Percentiles rank a stretch among this genome's conserved stretches.
Evolutionary conservation across 2,113 vertebrate genomes (phyloP).

Genomic region (Arothron firmamentum): DNA sequence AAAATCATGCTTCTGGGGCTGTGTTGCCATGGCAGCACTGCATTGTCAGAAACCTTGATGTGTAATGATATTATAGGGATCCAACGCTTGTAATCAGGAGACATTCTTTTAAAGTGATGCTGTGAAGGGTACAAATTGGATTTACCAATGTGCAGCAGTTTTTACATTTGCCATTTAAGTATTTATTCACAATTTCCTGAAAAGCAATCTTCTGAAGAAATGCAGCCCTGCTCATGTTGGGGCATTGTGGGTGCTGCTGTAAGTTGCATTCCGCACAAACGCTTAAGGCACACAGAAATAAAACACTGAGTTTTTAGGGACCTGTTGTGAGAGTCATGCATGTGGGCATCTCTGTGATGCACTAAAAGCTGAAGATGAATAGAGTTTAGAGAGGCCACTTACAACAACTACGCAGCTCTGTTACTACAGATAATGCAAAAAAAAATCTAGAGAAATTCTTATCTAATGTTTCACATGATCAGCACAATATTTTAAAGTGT

Average conservation of each 20-base stretch:
- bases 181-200: no score
- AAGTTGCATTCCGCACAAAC: no score
- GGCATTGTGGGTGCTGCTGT: no score
- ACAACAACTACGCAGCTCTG: no score
- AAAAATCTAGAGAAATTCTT: not conserved
- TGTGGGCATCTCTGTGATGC: not conserved
- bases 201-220: slow-evolving; percentile 8
- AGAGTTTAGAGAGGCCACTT: no score
- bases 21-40: slow-evolving; percentile 60
- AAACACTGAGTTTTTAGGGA: no score
- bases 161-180: not conserved
- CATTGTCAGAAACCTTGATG: slow-evolving; percentile 51
- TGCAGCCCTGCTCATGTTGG: no score
- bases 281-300: no score
- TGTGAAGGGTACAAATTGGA: not conserved
- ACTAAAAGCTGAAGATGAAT: slow-evolving; percentile 1
- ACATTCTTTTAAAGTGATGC: slow-evolving; percentile 13
- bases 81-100: slow-evolving; percentile 56
- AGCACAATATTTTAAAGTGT: not conserved
- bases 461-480: no score
- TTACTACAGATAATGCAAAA: not conserved
- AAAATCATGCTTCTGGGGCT: slow-evolving; percentile 13
- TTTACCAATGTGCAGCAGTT: not conserved
- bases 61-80: slow-evolving; percentile 56
- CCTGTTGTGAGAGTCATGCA: no score